Evolutionary conservation across 2,113 vertebrate species (phyloP).

Genomic region (Paratilapia polleni): DNA sequence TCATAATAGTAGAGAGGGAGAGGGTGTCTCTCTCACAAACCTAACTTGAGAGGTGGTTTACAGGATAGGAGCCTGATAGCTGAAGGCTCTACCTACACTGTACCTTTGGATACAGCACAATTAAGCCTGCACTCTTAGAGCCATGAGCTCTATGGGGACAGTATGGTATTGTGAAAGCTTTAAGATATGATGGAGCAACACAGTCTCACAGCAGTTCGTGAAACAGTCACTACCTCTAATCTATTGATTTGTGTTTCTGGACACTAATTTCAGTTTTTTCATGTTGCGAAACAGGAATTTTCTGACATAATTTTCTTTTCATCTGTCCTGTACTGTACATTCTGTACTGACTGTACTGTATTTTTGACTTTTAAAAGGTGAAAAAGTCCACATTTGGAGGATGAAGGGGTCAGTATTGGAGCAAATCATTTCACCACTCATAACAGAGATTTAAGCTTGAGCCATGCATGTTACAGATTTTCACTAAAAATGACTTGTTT

Average conservation of each 20-base stretch:
- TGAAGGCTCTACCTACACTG: background rate
- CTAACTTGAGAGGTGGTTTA: background rate
- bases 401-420: background rate
- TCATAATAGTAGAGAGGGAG: background rate
- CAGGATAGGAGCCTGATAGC: background rate
- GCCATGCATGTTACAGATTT: background rate
- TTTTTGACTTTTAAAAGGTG: background rate
- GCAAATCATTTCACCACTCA: background rate
- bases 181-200: background rate
- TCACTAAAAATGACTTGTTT: background rate
- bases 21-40: background rate
- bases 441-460: background rate
- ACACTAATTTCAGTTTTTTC: background rate
- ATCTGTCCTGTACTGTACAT: background rate
- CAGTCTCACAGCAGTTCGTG: background rate
- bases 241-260: slow-evolving; percentile 5
- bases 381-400: background rate
- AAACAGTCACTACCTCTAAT: slow-evolving; percentile 3
- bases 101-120: slow-evolving; percentile 6
- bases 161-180: background rate
- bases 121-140: background rate
- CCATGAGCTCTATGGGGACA: background rate
- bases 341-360: no score
- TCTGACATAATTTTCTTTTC: background rate
- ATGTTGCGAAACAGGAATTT: background rate